A percentile compares a stretch with the other conserved stretches of the same genome.
These are phyloP conservation scores for Poecile atricapillus DNA, from an alignment of 2,113 vertebrate genomes.

Conservation along the genomic window DNA sequence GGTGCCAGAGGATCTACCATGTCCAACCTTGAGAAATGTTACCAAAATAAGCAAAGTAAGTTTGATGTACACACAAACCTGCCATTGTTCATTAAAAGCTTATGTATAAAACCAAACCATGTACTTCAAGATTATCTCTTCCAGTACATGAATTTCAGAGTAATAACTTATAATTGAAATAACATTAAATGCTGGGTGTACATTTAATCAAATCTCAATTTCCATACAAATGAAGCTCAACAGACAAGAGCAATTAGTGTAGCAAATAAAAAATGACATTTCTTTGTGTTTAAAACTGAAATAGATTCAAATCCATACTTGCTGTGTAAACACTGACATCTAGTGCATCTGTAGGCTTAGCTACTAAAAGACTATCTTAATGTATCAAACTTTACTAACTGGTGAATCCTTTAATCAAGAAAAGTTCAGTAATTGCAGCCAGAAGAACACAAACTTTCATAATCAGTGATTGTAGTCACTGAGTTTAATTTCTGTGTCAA, in stretches of 20 bases:
- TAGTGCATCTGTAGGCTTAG: neutral
- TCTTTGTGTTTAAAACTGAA: neutral
- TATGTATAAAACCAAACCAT: neutral
- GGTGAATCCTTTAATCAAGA: neutral
- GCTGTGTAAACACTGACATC: neutral
- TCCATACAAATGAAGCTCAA: neutral
- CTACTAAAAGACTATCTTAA: neutral
- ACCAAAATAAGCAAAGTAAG: neutral
- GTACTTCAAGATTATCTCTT: neutral
- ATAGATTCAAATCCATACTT: neutral
- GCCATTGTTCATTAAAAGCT: neutral
- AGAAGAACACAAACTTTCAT: neutral
- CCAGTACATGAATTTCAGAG: neutral
- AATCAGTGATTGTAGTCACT: neutral
- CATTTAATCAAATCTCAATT: slow-evolving; percentile 18
- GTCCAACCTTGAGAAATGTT: neutral
- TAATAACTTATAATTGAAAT: neutral
- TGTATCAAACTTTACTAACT: neutral
- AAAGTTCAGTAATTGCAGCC: neutral
- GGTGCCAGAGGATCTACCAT: neutral
- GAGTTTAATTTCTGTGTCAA: neutral
- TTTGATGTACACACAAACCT: neutral
- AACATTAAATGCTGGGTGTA: neutral
- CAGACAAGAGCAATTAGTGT: neutral
- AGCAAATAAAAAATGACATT: neutral